Base-by-base conservation (phyloP, 1,140 invertebrate species). In the Drosophila ohnishii region DNA sequence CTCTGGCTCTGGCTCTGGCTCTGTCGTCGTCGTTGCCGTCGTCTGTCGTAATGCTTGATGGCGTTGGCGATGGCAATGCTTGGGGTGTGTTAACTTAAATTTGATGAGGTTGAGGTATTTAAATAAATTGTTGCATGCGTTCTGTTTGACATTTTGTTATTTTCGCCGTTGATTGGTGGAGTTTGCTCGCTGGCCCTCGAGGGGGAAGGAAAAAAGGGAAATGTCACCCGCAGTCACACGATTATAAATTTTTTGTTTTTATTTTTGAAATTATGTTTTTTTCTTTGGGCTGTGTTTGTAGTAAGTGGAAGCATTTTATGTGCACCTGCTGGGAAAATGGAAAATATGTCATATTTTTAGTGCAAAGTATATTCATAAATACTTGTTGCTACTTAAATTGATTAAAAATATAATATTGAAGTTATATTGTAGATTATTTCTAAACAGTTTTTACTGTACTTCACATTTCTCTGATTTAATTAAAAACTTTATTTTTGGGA, bases 81-180 rank as follows among this genome's bases (percentile, higher is more conserved):
- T 75, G 69, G 70, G 74, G 85, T 88, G 78, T 73, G 82, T 75
- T 79, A 83, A 78, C 75, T 83, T 72, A 72, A 80, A 86, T 82
- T 86, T 86, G 79, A 87, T 87, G 84, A 78, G 80, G 76, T 73
- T 67, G 76, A 80, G 71, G 77, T 80, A 86, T 90, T 87, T 90
- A 83, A 90, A 90, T 90, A 90, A 90, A 90, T 90, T 90, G 87
- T 78, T 83, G 76, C 82, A 63, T 90, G 82, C 67, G 70, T 82
- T 90, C 80, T 80, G 80, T 90, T 90, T 90, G 86, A 90, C 86
- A 90, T 90, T 90, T 90, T 58, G 87, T 90, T 90, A 90, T 80
- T 87, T 90, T 87, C 53, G 77, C 53, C 69, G 76, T 84, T 88
- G 84, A 88, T 88, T 88, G 80, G 73, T 88, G 77, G 67, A 78